Percentiles rank a stretch among this genome's conserved stretches.
These are phyloP conservation scores for Acrocephalus scirpaceus DNA, from an alignment of 2,797 vertebrate species.

Conservation along the genomic window DNA sequence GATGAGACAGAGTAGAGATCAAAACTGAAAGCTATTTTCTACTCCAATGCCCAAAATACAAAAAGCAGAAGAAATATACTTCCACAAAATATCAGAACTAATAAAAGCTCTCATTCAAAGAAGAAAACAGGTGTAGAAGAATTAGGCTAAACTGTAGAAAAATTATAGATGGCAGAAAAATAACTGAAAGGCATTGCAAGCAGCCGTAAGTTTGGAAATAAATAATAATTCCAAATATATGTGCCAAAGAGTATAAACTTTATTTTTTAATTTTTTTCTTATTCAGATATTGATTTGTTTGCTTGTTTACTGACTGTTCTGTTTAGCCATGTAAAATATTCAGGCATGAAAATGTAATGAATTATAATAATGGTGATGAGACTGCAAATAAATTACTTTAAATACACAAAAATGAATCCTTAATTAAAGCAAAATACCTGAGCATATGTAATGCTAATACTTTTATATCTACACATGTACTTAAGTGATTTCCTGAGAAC, in stretches of 20 bases:
- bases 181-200: background rate
- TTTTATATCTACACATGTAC: background rate
- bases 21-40: constrained; percentile 61
- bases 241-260: background rate
- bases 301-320: background rate
- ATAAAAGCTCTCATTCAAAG: background rate
- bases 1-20: constrained; percentile 15
- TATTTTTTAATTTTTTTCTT: background rate
- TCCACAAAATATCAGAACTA: constrained; percentile 16
- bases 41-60: constrained; percentile 26
- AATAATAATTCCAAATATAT: background rate
- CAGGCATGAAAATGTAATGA: background rate
- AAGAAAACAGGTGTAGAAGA: background rate
- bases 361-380: background rate
- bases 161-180: background rate
- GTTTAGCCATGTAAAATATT: background rate
- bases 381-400: background rate
- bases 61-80: constrained; percentile 30
- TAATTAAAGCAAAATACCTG: background rate
- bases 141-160: background rate
- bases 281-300: background rate
- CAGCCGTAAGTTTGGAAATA: background rate
- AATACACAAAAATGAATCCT: background rate
- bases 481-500: background rate
- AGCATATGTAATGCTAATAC: background rate